These are phyloP conservation scores for Kryptolebias marmoratus DNA, from an alignment of 2,113 vertebrate genomes.

Conservation along the genomic window DNA sequence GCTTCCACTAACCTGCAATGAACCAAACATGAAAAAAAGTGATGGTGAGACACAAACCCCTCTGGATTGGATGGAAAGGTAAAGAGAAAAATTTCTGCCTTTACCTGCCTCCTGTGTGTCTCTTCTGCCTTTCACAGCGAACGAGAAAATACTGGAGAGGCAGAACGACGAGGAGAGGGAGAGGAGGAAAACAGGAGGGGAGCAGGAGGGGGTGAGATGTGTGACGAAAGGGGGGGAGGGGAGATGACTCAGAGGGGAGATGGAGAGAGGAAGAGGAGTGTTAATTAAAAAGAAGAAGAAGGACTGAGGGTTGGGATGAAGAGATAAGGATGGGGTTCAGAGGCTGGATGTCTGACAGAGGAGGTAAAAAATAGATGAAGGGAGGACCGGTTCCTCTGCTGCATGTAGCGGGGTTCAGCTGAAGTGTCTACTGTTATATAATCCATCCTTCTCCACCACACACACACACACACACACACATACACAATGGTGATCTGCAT, in stretches of 20 bases:
- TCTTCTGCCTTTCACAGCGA: slow-evolving; percentile 61
- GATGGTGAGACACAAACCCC: slow-evolving; percentile 13
- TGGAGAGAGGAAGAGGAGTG: slow-evolving; percentile 64
- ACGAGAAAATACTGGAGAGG: slow-evolving; percentile 67
- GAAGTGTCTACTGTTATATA: slow-evolving; percentile 55
- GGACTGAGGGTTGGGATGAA: slow-evolving; percentile 53
- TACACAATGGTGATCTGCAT: no score
- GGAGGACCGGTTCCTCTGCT: slow-evolving; percentile 25
- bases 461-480: slow-evolving; percentile 8
- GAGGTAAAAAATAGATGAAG: slow-evolving; percentile 61
- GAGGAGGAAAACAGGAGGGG: slow-evolving; percentile 50
- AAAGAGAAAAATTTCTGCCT: slow-evolving; percentile 42
- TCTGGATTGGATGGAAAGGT: slow-evolving; percentile 23
- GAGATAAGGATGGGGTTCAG: slow-evolving; percentile 57
- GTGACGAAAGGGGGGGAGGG: slow-evolving; percentile 70
- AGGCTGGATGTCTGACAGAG: slow-evolving; percentile 26
- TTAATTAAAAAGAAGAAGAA: slow-evolving; percentile 67
- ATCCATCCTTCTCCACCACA: slow-evolving; percentile 30
- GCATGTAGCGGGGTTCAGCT: slow-evolving; percentile 62
- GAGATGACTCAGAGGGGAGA: slow-evolving; percentile 77
- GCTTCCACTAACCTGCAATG: slow-evolving; percentile 12
- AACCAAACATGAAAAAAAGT: slow-evolving; percentile 7
- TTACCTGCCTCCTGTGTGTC: slow-evolving; percentile 76
- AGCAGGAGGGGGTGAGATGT: slow-evolving; percentile 43
- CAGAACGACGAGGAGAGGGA: slow-evolving; percentile 34